Evolutionary conservation across 2,113 vertebrate species (phyloP), one percentile per base, ranked within the genome.

Genomic region (Rafetus swinhoei): DNA sequence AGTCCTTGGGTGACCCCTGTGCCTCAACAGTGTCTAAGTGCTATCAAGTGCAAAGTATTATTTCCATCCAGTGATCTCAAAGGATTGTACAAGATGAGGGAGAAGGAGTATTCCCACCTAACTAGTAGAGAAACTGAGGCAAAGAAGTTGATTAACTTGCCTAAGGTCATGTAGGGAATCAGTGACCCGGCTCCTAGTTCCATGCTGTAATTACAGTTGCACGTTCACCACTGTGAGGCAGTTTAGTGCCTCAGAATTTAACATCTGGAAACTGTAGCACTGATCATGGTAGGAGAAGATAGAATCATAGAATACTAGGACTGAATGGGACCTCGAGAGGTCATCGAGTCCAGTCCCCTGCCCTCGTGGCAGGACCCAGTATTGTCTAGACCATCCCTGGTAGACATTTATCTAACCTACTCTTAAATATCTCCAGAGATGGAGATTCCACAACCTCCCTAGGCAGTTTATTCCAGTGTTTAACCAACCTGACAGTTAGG

Each of bases 111-210:
- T 84, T 24, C 19, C 39, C 2, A 15, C 84, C 65, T 62, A 82
- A n/a, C 62, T 32, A 59, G 59, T 57, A 52, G 16, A 27, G 14
- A 59, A 72, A 56, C 52, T 19, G 82, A 86, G 45, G 39, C 32
- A 87, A 24, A 85, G 81, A 15, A 16, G 4, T 35, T 54, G 80
- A 45, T 16, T 24, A 72, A 53, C 19, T 86, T 56, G 11, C 72
- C 45, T 88, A 74, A 57, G 54, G 27, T 62, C 88, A 60, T 9
- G 27, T 1, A 1, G 54, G 22, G 32, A 50, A 13, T 50, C 7
- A 91, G 62, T 45, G 0, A 32, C 45, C 12, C 4, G 25, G 3
- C 6, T 77, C 24, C 81, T 53, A 0, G 0, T 57, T 9, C 87
- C 29, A 79, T 29, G 60, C 27, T 59, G 14, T 81, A 7, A 5